Percentiles rank a stretch among this genome's conserved stretches.
phyloP scores from a whole-genome alignment of 2,797 vertebrate genomes.

The Micrastur ruficollis region DNA sequence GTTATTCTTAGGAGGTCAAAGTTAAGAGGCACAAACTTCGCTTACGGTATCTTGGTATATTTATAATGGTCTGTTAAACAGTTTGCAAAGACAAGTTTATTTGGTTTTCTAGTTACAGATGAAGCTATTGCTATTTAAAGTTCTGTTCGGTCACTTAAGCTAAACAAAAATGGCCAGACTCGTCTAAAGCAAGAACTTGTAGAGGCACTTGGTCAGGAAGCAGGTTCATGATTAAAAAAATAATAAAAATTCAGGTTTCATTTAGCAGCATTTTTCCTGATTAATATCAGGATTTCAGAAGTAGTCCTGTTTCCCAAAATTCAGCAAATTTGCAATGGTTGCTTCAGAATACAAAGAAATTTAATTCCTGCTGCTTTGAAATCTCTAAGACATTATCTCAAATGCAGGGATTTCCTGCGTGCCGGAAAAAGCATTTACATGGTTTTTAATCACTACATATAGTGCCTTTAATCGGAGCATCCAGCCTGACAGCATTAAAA shows the following conservation, averaged over 20 bases:
- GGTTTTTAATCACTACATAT: neutral
- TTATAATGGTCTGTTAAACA: neutral
- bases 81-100: neutral
- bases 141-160: neutral
- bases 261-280: neutral
- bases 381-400: neutral
- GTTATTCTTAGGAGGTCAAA: slow-evolving; percentile 3
- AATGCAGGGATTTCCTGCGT: neutral
- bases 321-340: neutral
- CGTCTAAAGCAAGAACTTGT: neutral
- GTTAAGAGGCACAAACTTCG: neutral
- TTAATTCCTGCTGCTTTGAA: neutral
- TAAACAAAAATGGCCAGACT: neutral
- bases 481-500: neutral
- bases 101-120: slow-evolving; percentile 6
- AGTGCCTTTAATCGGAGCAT: slow-evolving; percentile 1
- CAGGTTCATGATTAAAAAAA: neutral
- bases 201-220: neutral
- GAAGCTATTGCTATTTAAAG: neutral
- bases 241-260: neutral
- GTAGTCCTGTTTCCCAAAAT: neutral
- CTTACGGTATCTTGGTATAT: neutral
- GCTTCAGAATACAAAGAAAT: neutral
- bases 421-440: neutral
- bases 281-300: neutral